Conservation (phyloP, 2,113 vertebrate genomes). For the Ictalurus furcatus region DNA sequence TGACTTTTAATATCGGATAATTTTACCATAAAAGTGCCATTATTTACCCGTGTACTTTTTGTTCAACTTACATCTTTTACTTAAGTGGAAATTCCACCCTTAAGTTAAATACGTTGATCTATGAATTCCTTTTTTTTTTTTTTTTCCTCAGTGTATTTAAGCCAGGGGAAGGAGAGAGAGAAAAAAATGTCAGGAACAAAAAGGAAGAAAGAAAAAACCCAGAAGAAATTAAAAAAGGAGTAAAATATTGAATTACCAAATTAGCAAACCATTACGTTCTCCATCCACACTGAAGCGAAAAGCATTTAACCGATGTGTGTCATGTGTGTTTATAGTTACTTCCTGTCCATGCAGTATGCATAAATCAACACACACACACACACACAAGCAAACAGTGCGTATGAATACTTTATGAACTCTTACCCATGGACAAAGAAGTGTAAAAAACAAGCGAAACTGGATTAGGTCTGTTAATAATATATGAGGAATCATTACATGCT, state of each 20-base stretch:
- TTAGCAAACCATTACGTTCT: not conserved
- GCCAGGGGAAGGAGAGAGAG: not conserved
- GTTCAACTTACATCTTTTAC: not conserved
- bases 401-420: not conserved
- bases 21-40: not conserved
- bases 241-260: not conserved
- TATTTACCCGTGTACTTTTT: not conserved
- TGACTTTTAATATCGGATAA: too few species aligned
- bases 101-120: not conserved
- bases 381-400: not conserved
- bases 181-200: not conserved
- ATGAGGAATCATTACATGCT: not conserved
- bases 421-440: not conserved
- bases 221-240: not conserved
- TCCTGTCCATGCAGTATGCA: not conserved
- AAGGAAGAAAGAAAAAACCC: not conserved
- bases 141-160: not conserved
- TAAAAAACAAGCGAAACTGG: not conserved
- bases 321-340: not conserved
- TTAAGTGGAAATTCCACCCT: not conserved
- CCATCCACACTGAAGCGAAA: not conserved
- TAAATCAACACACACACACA: not conserved
- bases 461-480: not conserved
- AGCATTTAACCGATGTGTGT: not conserved
- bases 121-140: not conserved